phyloP scores from a whole-genome alignment of 1,140 invertebrate species.

The Drosophila bipectinata region DNA sequence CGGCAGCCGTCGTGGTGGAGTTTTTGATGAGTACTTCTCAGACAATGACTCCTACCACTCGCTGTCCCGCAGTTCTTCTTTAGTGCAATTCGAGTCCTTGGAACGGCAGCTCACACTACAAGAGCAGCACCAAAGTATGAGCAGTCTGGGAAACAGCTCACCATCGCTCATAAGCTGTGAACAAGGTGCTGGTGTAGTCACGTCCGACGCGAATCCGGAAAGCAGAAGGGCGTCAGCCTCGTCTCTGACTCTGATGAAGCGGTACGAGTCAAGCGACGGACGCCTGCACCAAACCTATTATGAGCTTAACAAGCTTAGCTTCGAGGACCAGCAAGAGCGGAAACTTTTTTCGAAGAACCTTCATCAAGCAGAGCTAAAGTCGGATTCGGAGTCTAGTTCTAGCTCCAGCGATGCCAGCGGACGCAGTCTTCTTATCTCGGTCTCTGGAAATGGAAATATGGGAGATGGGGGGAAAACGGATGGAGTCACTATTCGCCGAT shows the following conservation, averaged over 20 bases:
- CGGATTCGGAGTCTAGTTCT: constrained; percentile 69
- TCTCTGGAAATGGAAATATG: constrained; percentile 19
- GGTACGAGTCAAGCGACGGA: constrained; percentile 74
- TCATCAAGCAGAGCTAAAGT: constrained; percentile 58
- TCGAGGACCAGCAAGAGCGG: constrained; percentile 54
- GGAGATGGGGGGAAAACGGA: constrained; percentile 20
- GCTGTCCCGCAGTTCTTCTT: constrained; percentile 89
- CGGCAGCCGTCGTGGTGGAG: constrained; percentile 54
- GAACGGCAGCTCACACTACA: constrained; percentile 77
- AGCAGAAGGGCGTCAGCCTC: constrained; percentile 64
- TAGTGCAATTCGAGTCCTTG: constrained; percentile 92
- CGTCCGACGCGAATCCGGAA: constrained; percentile 67
- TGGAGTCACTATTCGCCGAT: constrained; percentile 17
- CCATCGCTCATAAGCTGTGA: constrained; percentile 84
- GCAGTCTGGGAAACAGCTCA: constrained; percentile 76
- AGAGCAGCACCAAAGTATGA: constrained; percentile 70
- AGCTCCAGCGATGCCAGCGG: constrained; percentile 62
- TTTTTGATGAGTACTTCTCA: constrained; percentile 84
- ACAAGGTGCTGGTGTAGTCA: constrained; percentile 50
- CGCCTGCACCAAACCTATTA: constrained; percentile 79
- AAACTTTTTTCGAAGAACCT: constrained; percentile 54
- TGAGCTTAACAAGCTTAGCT: constrained; percentile 78
- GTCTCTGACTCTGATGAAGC: constrained; percentile 70
- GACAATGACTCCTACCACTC: constrained; percentile 85
- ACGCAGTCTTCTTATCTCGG: constrained; percentile 57